phyloP scores from a whole-genome alignment of 2,888 invertebrate species.

The Phragmatobia fuliginosa region DNA sequence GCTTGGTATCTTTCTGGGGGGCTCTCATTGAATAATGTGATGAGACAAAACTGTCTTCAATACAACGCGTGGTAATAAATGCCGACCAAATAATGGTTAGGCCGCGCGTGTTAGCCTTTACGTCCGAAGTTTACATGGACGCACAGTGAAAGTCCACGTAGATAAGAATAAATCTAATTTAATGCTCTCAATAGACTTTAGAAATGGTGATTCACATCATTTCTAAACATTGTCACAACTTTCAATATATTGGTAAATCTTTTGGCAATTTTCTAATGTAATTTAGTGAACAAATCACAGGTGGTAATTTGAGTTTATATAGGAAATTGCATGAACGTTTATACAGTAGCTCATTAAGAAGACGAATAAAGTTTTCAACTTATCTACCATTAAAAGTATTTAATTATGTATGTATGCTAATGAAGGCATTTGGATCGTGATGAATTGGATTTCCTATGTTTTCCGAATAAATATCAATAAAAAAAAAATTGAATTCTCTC shows the following conservation, averaged over 20 bases:
- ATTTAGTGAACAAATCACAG: slow-evolving; percentile 32
- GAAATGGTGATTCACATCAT: slow-evolving; percentile 43
- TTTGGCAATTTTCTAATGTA: slow-evolving; percentile 23
- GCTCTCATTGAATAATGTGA: slow-evolving; percentile 68
- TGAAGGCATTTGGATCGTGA: too few species aligned
- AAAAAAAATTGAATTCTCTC: too few species aligned
- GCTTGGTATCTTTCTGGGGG: slow-evolving; percentile 65
- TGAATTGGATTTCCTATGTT: not conserved
- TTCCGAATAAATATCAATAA: too few species aligned
- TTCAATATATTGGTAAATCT: slow-evolving; percentile 30
- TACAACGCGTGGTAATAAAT: slow-evolving; percentile 67
- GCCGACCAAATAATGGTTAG: slow-evolving; percentile 66
- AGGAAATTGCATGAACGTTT: slow-evolving; percentile 7
- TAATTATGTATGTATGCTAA: not conserved
- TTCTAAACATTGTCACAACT: slow-evolving; percentile 40
- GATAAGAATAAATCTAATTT: slow-evolving; percentile 37
- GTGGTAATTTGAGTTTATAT: slow-evolving; percentile 23
- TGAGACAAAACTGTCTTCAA: slow-evolving; percentile 72
- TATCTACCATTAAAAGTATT: not conserved
- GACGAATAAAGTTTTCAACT: slow-evolving; percentile 8
- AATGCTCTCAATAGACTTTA: slow-evolving; percentile 38
- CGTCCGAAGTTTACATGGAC: slow-evolving; percentile 54
- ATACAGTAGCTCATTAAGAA: slow-evolving; percentile 12
- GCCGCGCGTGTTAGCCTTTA: slow-evolving; percentile 42
- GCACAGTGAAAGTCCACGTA: slow-evolving; percentile 34